phyloP scores from a whole-genome alignment of 2,888 invertebrate species.

The Cheilosia scutellata region DNA sequence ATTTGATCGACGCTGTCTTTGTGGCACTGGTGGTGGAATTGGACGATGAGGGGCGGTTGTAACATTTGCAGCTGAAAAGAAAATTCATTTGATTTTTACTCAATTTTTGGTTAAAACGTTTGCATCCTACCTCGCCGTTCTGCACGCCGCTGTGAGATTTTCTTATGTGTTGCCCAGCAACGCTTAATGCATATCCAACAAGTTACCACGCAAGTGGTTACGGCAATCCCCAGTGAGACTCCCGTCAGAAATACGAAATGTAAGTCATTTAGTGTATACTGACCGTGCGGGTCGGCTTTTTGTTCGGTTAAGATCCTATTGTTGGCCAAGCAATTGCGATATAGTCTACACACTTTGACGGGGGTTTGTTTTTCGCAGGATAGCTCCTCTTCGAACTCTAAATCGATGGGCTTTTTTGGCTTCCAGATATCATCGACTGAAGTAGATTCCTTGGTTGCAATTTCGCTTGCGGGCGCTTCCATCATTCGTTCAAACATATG shows the following conservation, averaged over 20 bases:
- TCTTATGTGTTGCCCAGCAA: slow-evolving; percentile 76
- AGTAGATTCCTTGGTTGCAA: slow-evolving; percentile 17
- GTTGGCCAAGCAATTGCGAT: slow-evolving; percentile 79
- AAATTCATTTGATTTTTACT: background rate
- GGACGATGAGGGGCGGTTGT: slow-evolving; percentile 11
- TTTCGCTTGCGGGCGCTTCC: slow-evolving; percentile 31
- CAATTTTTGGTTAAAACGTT: background rate
- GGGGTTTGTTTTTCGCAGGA: slow-evolving; percentile 26
- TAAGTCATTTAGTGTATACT: slow-evolving; percentile 79
- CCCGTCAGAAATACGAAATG: slow-evolving; percentile 81
- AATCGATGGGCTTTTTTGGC: slow-evolving; percentile 46
- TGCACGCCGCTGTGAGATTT: background rate
- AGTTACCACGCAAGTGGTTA: slow-evolving; percentile 79
- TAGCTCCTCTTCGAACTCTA: slow-evolving; percentile 65
- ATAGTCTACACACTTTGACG: slow-evolving; percentile 78
- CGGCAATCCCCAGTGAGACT: slow-evolving; percentile 79
- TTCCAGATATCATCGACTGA: slow-evolving; percentile 56
- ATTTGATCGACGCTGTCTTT: slow-evolving; percentile 54
- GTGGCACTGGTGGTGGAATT: slow-evolving; percentile 74
- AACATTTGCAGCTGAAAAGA: slow-evolving; percentile 7
- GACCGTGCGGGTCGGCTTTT: slow-evolving; percentile 44
- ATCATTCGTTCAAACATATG: slow-evolving; percentile 80
- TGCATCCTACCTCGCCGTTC: slow-evolving; percentile 67
- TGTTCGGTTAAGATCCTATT: slow-evolving; percentile 34
- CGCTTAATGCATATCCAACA: slow-evolving; percentile 80